Base-by-base conservation (phyloP, 2,888 invertebrate species). In the Acrobasis repandana region DNA sequence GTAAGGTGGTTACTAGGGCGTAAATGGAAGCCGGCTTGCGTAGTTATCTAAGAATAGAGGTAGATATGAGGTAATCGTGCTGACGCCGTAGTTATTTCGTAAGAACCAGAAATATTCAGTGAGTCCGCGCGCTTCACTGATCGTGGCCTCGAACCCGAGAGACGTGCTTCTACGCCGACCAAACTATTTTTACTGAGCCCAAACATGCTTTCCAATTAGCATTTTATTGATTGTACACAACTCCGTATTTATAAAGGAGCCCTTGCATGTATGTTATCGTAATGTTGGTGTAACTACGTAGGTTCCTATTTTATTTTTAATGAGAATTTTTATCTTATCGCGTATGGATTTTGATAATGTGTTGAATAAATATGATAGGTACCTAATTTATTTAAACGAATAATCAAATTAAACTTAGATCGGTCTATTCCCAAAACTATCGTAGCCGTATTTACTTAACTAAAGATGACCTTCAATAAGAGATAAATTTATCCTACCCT, bases 41-140 rank as follows among this genome's bases (percentile, higher is more conserved):
- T 86, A 77, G 80, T 78, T 82, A 72, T 80, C 89, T 90, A 91
- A 90, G 88, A 89, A 89, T 92, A 92, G 66, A 66, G 88, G 83
- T 86, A 82, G 80, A 73, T 83, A 86, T 90, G 92, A 91, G 88
- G 92, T 90, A 92, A 91, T 83, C 86, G 79, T 77, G 28, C 28
- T 28, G 87, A 88, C 85, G 88, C 67, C 73, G 79, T 75, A 65
- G 66, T 77, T 65, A 76, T 88, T 88, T 85, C 90, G 89, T 86
- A 88, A 90, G 81, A 80, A 74, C 71, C 80, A 76, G 70, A 89
- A 90, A 90, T 91, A 89, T 86, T 84, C 79, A 75, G 73, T 83
- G 88, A 84, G 79, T 79, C 71, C 70, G 76, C 71, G 67, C 62
- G 61, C 56, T 77, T 72, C 81, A 83, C 80, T 86, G 87, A 80